Evolutionary conservation across 1,140 invertebrate genomes (phyloP).

Genomic region (Agrilus planipennis): DNA sequence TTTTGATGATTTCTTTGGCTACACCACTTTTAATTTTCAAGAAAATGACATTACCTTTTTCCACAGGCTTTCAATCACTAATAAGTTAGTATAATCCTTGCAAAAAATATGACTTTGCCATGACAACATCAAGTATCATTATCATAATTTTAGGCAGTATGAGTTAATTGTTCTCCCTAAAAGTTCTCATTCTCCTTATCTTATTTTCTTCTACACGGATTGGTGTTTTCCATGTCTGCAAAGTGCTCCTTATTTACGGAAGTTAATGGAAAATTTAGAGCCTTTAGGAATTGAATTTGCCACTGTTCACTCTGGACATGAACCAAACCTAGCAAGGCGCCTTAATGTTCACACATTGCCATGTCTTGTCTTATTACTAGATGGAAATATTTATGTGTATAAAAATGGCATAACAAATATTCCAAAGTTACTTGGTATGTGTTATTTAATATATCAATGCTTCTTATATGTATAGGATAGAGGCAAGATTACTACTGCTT

Average conservation of each 20-base stretch:
- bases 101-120: background rate
- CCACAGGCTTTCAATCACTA: conserved; percentile 74
- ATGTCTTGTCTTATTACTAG: conserved; percentile 66
- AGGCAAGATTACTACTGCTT: no score
- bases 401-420: conserved; percentile 64
- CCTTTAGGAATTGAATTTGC: conserved; percentile 58
- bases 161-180: conserved; percentile 77
- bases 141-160: conserved; percentile 61
- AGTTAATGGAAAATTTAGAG: conserved; percentile 72
- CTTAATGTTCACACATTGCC: conserved; percentile 71
- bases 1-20: conserved; percentile 63
- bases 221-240: conserved; percentile 86
- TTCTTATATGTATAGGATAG: no score
- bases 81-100: conserved; percentile 45
- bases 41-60: conserved; percentile 72
- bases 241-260: conserved; percentile 68
- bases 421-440: conserved; percentile 67
- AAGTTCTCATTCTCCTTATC: conserved; percentile 62
- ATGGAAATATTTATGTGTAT: conserved; percentile 68
- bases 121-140: no score
- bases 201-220: conserved; percentile 85
- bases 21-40: conserved; percentile 56
- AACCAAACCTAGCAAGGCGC: conserved; percentile 59
- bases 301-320: conserved; percentile 75
- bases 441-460: no score